Base-by-base conservation (phyloP, 2,888 invertebrate species). In the Formica aserva region DNA sequence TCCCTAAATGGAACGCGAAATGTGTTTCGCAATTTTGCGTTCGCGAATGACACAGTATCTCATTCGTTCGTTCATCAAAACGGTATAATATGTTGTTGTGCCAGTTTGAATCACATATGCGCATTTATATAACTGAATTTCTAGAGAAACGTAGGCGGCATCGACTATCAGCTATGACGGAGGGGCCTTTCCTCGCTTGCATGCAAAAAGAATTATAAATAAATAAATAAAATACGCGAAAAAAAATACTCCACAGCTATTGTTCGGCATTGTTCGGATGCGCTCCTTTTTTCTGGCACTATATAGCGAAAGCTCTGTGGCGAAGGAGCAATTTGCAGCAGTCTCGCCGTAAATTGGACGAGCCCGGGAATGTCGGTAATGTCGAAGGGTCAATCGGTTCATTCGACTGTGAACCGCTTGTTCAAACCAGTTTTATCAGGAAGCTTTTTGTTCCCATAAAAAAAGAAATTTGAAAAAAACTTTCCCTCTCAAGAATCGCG, bases 111-210 rank as follows among this genome's bases (percentile, higher is more conserved):
- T 77, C 71, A 77, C 29, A n/a, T 77, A 77, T 77, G 77, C 71
- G 77, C 77, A 77, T 77, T 77, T 77, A 69, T 77, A 69, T 77
- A 77, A 77, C 71, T 77, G 77, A 26, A 77, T 77, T 69, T 77
- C 38, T 69, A 77, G 52, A 26, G 26, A 5, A 35, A 69, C n/a
- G 38, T 77, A 77, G 52, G 26, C 76, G 66, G 35, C 26, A 18
- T 18, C 65, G 65, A 48, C 32, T 65, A 55, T 52, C 55, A 55
- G 26, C 13, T 52, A n/a, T 29, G 22, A 38, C 38, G 35, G 52
- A 26, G 6, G 15, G 22, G 38, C 22, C 22, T 26, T 66, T 38
- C 26, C 11, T 57, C 35, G 26, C 38, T 48, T 35, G 22, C 18
- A 32, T 6, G 60, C 6, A 26, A 22, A 55, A 32, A 52, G 18